These are phyloP conservation scores for Gymnothorax javanicus DNA, from an alignment of 2,797 vertebrate species.

Conservation along the genomic window DNA sequence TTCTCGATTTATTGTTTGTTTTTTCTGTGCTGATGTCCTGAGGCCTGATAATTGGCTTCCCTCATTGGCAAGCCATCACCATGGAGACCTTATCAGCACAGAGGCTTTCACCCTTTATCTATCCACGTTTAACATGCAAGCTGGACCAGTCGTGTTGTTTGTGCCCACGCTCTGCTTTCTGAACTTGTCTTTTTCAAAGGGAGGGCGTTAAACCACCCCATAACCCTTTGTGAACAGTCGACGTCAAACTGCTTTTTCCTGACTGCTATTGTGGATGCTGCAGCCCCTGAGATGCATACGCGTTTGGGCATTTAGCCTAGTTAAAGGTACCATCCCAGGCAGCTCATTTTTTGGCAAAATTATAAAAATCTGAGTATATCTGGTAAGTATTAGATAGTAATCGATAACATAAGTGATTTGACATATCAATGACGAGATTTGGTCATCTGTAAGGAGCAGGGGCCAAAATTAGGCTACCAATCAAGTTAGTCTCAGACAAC, in stretches of 20 bases:
- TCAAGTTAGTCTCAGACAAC: no score
- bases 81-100: not conserved
- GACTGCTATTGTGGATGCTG: not conserved
- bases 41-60: not conserved
- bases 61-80: not conserved
- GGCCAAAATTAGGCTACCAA: no score
- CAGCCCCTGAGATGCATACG: not conserved
- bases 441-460: no score
- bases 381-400: no score
- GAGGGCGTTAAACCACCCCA: not conserved
- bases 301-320: not conserved
- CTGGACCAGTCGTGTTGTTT: not conserved
- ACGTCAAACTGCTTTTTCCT: not conserved
- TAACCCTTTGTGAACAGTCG: not conserved
- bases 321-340: no score
- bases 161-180: not conserved
- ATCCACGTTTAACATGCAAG: not conserved
- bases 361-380: no score
- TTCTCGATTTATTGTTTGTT: not conserved
- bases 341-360: no score
- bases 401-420: no score
- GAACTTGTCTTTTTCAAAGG: not conserved
- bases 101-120: not conserved
- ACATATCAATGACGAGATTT: no score
- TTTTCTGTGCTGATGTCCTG: not conserved